Conservation (phyloP, 1,140 invertebrate species). For the Paraescarpia echinospica region DNA sequence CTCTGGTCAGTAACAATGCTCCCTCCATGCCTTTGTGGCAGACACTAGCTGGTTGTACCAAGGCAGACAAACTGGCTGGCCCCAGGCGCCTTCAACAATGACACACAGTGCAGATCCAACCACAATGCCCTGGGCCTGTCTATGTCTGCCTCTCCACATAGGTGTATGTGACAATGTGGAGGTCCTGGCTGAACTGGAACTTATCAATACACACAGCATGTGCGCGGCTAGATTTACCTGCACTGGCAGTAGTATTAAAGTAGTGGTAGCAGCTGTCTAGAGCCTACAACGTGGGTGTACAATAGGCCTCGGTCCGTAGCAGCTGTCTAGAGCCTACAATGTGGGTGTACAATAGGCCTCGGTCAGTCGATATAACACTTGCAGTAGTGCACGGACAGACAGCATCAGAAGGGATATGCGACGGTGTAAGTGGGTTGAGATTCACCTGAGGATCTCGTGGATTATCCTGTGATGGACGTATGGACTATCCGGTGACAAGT, state of each 20-base stretch:
- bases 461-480: background rate
- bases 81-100: background rate
- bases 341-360: too few species aligned
- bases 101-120: background rate
- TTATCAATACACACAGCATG: constrained; percentile 1
- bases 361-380: too few species aligned
- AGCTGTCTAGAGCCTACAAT: background rate
- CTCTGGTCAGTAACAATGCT: background rate
- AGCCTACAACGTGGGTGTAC: background rate
- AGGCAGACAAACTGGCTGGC: background rate
- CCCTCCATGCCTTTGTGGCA: background rate
- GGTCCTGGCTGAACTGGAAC: background rate
- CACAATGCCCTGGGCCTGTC: background rate
- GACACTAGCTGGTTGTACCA: background rate
- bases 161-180: background rate
- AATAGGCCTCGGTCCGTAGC: background rate
- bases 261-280: background rate
- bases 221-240: background rate
- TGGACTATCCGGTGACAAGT: background rate
- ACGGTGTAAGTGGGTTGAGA: background rate
- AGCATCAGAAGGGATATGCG: too few species aligned
- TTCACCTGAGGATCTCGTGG: background rate
- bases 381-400: too few species aligned
- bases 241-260: background rate
- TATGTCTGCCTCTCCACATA: background rate